Evolutionary conservation across 2,113 vertebrate species (phyloP), one percentile per base, ranked within the genome.

Genomic region (Bolborhynchus lineola): DNA sequence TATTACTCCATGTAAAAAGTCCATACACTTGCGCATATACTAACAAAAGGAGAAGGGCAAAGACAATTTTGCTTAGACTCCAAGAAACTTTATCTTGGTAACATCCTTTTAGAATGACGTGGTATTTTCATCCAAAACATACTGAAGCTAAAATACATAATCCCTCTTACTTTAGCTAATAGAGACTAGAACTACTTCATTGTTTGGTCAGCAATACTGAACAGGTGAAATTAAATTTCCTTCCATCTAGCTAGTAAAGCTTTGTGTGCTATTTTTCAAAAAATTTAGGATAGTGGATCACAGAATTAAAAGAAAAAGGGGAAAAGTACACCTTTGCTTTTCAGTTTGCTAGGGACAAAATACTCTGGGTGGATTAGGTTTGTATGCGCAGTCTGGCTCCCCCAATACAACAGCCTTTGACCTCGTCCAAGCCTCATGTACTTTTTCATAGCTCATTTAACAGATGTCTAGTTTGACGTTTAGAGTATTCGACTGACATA

Each of bases 91-190:
- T 12, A 8, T 13, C 46, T 60, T 72, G 53, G 16, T 37, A 92
- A 72, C 9, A 25, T 7, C 10, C 6, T 50, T 63, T 63, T 3
- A 2, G 35, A 92, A 62, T 0, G 2, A 92, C 26, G 16, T 0
- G 1, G 4, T 46, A 16, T 31, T 70, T 81, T 47, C 50, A 59
- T 16, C 31, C 35, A 59, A 71, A 91, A 55, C 1, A 2, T 29
- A 76, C 10, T 19, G 39, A 86, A 53, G 42, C 4, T 23, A 64
- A 39, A n/a, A 85, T 47, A 9, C 7, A 71, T 41, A 37, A 55
- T 55, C 20, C 33, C 25, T 46, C 65, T 60, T 82, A 46, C 19
- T 87, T 86, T 71, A 75, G 37, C 13, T 29, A 84, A 67, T 12
- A 78, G 31, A 91, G 74, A 72, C 13, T 47, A 75, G 39, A 46